Evolutionary conservation across 2,797 vertebrate genomes (phyloP).

Genomic region (Acridotheres tristis): DNA sequence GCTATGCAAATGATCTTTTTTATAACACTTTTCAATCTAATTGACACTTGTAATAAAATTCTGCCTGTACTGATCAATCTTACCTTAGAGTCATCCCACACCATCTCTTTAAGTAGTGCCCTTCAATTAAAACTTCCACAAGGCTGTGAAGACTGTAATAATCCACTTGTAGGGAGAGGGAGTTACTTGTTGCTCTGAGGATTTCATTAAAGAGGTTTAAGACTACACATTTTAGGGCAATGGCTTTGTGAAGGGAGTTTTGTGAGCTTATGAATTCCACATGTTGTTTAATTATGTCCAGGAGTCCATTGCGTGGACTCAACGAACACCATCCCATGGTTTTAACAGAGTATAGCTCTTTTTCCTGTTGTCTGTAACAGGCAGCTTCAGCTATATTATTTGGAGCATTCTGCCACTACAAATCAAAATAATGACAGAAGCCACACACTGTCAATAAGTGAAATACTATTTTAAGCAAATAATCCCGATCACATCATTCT

Average conservation of each 20-base stretch:
- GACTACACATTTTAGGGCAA: not conserved
- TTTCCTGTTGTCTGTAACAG: not conserved
- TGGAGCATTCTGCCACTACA: not conserved
- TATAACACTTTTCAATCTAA: conserved; percentile 70
- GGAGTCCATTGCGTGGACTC: not conserved
- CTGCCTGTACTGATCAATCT: conserved; percentile 61
- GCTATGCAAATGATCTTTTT: conserved; percentile 68
- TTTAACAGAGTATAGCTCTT: not conserved
- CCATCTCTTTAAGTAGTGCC: conserved; percentile 49
- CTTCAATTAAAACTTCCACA: conserved; percentile 64
- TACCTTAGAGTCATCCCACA: conserved; percentile 50
- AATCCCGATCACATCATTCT: conserved; percentile 38
- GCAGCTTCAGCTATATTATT: not conserved
- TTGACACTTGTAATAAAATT: conserved; percentile 71
- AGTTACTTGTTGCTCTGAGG: conserved; percentile 64
- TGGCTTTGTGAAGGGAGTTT: not conserved
- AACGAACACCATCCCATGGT: not conserved
- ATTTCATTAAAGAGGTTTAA: conserved; percentile 47
- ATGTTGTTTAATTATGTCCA: conserved; percentile 20
- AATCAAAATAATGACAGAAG: conserved; percentile 44
- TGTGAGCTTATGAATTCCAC: not conserved
- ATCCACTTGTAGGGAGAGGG: conserved; percentile 45
- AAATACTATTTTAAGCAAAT: conserved; percentile 56
- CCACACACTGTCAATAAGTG: not conserved
- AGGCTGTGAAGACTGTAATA: conserved; percentile 52